Conservation (phyloP, 2,113 vertebrate species). For the Rhodinocichla rosea region DNA sequence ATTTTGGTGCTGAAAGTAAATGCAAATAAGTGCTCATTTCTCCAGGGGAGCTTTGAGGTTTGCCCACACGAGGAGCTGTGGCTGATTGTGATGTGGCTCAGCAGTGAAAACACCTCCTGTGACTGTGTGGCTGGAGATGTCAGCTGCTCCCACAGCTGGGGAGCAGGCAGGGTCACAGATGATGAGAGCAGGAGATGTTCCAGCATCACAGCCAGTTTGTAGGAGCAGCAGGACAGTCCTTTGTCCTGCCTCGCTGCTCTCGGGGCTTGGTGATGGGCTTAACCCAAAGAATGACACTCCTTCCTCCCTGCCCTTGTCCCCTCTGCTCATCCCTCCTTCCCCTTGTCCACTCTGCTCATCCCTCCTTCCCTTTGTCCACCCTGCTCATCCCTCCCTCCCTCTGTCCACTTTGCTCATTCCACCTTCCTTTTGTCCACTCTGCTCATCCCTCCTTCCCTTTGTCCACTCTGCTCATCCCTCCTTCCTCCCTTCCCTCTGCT, state of each 20-base stretch:
- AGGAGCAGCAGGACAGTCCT: neutral
- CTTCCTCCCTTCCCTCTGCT: neutral
- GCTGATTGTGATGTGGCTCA: slow-evolving; percentile 43
- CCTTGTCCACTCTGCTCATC: fast-evolving
- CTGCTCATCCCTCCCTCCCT: neutral
- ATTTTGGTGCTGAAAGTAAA: slow-evolving; percentile 32
- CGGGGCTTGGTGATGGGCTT: neutral
- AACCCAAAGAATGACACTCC: fast-evolving
- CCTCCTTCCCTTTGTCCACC: neutral
- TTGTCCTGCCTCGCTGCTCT: neutral
- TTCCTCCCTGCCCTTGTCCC: neutral
- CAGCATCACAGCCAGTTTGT: slow-evolving; percentile 50
- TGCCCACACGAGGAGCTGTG: neutral
- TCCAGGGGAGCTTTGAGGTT: slow-evolving; percentile 30
- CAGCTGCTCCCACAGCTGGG: slow-evolving; percentile 70
- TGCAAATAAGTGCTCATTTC: slow-evolving; percentile 43
- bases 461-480: too few species aligned
- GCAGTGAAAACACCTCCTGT: slow-evolving; percentile 39
- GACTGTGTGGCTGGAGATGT: slow-evolving; percentile 63
- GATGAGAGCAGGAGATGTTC: slow-evolving; percentile 28
- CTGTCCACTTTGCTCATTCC: fast-evolving
- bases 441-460: too few species aligned
- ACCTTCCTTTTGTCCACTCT: too few species aligned
- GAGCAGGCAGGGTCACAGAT: slow-evolving; percentile 59
- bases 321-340: neutral